Evolutionary conservation across 2,888 invertebrate genomes (phyloP).

Genomic region (Syrista parreyssii): DNA sequence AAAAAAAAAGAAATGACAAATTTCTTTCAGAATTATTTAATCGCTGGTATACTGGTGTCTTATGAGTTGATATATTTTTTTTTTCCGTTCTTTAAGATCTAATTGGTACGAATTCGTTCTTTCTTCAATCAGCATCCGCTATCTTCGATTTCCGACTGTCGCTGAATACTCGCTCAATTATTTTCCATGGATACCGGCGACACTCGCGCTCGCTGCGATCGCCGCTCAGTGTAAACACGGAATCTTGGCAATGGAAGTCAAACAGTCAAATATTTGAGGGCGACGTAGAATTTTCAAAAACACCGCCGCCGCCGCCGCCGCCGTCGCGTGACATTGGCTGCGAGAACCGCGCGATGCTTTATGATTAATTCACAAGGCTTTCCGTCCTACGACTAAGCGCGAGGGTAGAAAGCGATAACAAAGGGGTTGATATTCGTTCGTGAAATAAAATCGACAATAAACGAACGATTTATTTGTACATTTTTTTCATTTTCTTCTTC

Average conservation of each 20-base stretch:
- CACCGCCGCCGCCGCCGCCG: conserved; percentile 29
- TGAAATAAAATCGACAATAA: neutral
- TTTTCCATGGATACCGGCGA: conserved; percentile 48
- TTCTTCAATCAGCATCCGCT: neutral
- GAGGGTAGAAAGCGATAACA: neutral
- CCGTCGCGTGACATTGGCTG: neutral
- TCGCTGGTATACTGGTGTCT: neutral
- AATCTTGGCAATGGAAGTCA: conserved; percentile 52
- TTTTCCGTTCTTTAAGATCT: neutral
- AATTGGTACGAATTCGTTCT: neutral
- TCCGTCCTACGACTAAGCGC: neutral
- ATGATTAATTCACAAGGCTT: neutral
- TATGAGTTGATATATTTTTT: neutral
- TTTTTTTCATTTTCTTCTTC: neutral
- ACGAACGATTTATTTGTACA: neutral
- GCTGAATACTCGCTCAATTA: conserved; percentile 33
- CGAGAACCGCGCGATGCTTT: neutral
- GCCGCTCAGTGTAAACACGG: conserved; percentile 48
- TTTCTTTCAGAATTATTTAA: neutral
- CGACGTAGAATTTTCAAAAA: conserved; percentile 50
- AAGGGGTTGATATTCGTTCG: neutral
- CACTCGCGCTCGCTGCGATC: conserved; percentile 26
- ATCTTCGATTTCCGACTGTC: neutral
- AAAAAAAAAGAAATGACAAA: neutral
- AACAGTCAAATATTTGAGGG: conserved; percentile 54